A percentile compares a stretch with the other conserved stretches of the same genome.
These are phyloP conservation scores for Triplophysa siluroides DNA, from an alignment of 2,113 vertebrate species.

Conservation along the genomic window DNA sequence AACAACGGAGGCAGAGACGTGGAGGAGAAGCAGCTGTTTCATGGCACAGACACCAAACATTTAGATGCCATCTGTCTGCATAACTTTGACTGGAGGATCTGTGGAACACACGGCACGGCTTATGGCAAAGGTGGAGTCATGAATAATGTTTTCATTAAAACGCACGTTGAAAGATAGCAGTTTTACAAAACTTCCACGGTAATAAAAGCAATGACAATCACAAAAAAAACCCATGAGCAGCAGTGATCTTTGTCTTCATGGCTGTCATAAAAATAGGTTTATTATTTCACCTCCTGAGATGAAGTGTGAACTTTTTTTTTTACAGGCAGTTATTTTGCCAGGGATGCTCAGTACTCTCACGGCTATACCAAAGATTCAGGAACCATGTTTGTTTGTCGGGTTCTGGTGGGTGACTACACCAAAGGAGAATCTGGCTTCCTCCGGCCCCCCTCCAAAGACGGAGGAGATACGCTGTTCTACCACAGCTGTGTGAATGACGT, in stretches of 20 bases:
- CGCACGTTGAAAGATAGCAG: too few relatives aligned
- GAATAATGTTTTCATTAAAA: too few relatives aligned
- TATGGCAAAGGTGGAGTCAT: conserved; percentile 74
- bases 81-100: conserved; percentile 83
- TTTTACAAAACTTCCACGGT: too few relatives aligned
- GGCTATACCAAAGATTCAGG: conserved; percentile 38
- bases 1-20: conserved; percentile 60
- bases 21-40: conserved; percentile 74
- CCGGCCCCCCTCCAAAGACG: conserved; percentile 50
- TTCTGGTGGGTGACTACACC: conserved; percentile 51
- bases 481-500: conserved; percentile 82
- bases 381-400: conserved; percentile 50
- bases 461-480: conserved; percentile 58
- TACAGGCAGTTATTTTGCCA: conserved; percentile 56
- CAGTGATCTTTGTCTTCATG: too few relatives aligned
- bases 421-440: conserved; percentile 44
- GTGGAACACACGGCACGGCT: conserved; percentile 72
- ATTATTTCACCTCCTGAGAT: too few relatives aligned
- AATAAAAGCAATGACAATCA: too few relatives aligned
- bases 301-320: background rate
- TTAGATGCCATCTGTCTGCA: conserved; percentile 68
- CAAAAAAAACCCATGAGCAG: too few relatives aligned
- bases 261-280: too few relatives aligned
- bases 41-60: conserved; percentile 64
- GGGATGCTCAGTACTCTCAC: conserved; percentile 53